These are phyloP conservation scores for Drosophila lacteicornis DNA, from an alignment of 1,140 invertebrate genomes.

Conservation along the genomic window DNA sequence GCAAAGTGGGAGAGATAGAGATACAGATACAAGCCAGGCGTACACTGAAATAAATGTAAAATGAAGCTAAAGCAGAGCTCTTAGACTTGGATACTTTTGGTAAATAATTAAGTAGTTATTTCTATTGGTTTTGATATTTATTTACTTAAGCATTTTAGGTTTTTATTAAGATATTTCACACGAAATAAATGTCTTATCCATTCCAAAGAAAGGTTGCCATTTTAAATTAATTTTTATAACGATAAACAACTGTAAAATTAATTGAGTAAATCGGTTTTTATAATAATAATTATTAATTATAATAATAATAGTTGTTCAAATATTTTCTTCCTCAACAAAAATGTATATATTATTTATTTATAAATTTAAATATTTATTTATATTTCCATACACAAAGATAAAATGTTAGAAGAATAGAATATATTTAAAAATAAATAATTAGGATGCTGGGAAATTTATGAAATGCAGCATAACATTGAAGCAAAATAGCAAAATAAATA, in stretches of 20 bases:
- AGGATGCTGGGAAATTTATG: background rate
- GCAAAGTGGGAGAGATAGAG: slow-evolving; percentile 29
- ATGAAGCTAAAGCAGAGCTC: no score
- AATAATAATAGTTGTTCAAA: no score
- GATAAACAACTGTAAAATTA: no score
- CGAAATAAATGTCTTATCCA: background rate
- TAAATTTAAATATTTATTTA: no score
- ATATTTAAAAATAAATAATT: no score
- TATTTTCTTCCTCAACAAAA: no score
- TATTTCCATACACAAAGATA: slow-evolving; percentile 12
- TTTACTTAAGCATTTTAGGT: background rate
- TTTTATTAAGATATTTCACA: background rate
- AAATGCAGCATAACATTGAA: no score
- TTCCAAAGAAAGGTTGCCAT: background rate
- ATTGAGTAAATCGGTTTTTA: no score
- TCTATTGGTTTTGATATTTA: background rate
- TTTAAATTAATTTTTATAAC: background rate
- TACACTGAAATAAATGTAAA: slow-evolving; percentile 7
- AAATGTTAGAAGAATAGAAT: background rate
- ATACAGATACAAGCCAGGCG: slow-evolving; percentile 19
- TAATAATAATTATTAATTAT: no score
- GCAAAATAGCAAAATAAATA: no score
- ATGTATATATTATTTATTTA: no score
- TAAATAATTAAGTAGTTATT: background rate
- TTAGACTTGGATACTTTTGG: no score